phyloP scores from a whole-genome alignment of 2,113 vertebrate genomes.

The Istiophorus platypterus region DNA sequence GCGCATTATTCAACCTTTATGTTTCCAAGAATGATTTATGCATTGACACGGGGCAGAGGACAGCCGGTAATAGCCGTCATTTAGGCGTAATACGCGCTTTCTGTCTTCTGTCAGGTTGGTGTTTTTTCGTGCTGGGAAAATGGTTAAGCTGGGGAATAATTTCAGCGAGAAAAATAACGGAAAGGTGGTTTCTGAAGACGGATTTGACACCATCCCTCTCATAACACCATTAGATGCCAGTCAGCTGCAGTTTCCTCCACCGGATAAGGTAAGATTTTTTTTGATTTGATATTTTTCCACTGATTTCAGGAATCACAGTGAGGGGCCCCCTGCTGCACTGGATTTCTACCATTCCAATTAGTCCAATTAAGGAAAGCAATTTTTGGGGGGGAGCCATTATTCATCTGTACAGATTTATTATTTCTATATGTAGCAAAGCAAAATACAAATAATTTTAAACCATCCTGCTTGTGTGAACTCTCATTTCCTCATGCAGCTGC shows the following conservation, averaged over 20 bases:
- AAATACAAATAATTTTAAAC: neutral
- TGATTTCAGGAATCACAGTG: neutral
- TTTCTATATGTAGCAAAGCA: neutral
- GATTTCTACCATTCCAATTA: neutral
- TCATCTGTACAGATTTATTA: neutral
- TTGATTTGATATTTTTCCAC: neutral
- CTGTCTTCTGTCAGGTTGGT: constrained; percentile 35
- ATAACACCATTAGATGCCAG: constrained; percentile 96
- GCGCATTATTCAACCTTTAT: neutral
- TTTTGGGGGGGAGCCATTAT: neutral
- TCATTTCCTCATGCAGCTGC: neutral
- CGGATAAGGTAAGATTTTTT: constrained; percentile 89
- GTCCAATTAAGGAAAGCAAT: neutral
- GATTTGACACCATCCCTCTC: constrained; percentile 96
- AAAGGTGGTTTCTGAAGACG: constrained; percentile 91
- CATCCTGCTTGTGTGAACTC: neutral
- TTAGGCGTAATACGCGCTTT: constrained; percentile 6
- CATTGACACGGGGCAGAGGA: neutral
- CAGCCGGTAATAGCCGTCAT: neutral
- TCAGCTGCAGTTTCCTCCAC: constrained; percentile 94
- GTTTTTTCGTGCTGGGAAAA: constrained; percentile 69
- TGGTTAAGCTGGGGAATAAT: constrained; percentile 97
- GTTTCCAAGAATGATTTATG: neutral
- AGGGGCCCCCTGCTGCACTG: neutral
- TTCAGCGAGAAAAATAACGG: constrained; percentile 91